Percentiles rank a stretch among this genome's conserved stretches.
Evolutionary conservation across 2,888 invertebrate genomes (phyloP).

Genomic region (Xanthorhoe designata): DNA sequence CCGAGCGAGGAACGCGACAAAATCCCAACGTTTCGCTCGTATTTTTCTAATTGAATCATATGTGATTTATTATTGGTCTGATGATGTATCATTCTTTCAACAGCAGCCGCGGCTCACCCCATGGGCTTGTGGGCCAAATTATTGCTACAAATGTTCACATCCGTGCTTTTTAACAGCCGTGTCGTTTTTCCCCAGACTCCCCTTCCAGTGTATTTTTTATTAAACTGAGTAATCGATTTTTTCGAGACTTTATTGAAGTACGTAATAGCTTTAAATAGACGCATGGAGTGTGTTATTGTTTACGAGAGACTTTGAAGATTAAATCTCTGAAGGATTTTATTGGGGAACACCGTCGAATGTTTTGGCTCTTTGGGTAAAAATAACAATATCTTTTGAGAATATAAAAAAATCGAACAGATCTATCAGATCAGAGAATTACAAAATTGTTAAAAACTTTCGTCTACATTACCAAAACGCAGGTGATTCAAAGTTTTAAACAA

Average conservation of each 20-base stretch:
- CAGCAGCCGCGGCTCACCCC: conserved; percentile 81
- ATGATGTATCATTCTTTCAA: conserved; percentile 86
- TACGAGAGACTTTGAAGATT: conserved; percentile 40
- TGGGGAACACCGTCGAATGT: conserved; percentile 11
- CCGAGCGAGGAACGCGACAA: conserved; percentile 66
- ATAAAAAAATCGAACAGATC: background rate
- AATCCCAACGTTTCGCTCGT: conserved; percentile 71
- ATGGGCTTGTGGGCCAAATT: conserved; percentile 78
- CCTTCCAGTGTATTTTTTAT: conserved; percentile 70
- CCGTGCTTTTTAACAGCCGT: conserved; percentile 76
- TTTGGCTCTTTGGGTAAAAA: conserved; percentile 11
- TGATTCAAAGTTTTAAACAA: no score
- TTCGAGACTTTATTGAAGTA: conserved; percentile 58
- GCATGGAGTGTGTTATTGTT: conserved; percentile 45
- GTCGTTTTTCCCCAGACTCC: conserved; percentile 61
- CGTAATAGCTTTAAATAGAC: conserved; percentile 52
- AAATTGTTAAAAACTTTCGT: no score
- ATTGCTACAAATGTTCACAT: conserved; percentile 82
- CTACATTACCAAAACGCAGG: no score
- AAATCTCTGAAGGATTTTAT: conserved; percentile 41
- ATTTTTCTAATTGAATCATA: conserved; percentile 85
- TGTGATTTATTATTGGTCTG: conserved; percentile 85
- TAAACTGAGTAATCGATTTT: conserved; percentile 74
- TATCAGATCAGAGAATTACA: no score
- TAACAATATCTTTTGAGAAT: background rate